Evolutionary conservation across 1,140 invertebrate species (phyloP), one percentile per base, ranked within the genome.

Genomic region (Drosophila littoralis): DNA sequence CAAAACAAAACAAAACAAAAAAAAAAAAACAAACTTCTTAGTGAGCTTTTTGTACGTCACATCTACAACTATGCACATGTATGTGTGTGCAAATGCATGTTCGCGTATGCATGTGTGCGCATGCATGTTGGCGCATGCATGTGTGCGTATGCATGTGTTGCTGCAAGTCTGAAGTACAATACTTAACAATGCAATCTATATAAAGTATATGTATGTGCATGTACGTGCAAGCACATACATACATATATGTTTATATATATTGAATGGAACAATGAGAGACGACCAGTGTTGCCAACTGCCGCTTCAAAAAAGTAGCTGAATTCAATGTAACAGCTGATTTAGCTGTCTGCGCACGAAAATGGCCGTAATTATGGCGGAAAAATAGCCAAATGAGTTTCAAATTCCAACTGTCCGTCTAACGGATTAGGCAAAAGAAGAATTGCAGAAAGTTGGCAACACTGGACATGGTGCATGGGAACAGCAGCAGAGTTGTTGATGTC

Each of bases 1-100:
- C 4, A 28, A 22, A 1, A 22, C 1, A 22, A 22, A 22, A 22
- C 1, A 22, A 22, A 28, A 28, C 1, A 5, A 5, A 28, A 0
- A 28, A 5, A 28, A 2, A 5, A 28, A 28, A 28, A 28, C 22
- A 2, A 28, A 28, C 4, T 28, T 28, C 22, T 5, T 46, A 28
- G 32, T 48, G 43, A 43, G 64, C 79, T 79, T 82, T 82, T 82
- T 83, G 80, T 83, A 77, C 67, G 22, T 28, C 22, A 28, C 22
- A 28, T 0, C 22, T 28, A 28, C 22, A 28, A 28, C 22, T 28
- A 28, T 28, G 22, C 22, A 43, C 17, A 10, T 35, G 6, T 28
- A 7, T 67, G 45, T 35, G 12, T 60, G 57, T 63, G 48, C 32
- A 15, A 1, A 1, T 55, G n/a, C 28, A 45, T 36, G 7, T 33